A percentile compares a stretch with the other conserved stretches of the same genome.
These are phyloP conservation scores for Tyrophagus putrescentiae DNA, from an alignment of 1,140 invertebrate genomes.

Conservation along the genomic window DNA sequence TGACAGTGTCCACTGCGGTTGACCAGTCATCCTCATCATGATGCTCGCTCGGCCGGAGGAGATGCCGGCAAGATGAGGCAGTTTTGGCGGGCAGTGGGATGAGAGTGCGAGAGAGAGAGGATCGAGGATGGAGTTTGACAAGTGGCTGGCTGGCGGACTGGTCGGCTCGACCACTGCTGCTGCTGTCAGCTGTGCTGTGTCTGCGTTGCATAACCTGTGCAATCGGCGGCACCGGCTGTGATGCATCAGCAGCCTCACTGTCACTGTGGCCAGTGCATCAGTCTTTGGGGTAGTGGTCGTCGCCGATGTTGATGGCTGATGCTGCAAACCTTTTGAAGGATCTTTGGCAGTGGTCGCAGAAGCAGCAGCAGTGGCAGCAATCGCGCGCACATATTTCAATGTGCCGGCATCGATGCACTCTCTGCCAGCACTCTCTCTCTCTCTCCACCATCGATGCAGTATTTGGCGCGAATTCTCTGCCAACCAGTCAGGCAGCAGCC, in stretches of 20 bases:
- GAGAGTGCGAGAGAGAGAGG: neutral
- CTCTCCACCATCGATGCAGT: too few relatives aligned
- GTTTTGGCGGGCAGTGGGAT: neutral
- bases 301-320: too few relatives aligned
- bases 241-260: neutral
- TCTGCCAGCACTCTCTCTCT: too few relatives aligned
- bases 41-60: too few relatives aligned
- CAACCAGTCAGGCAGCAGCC: neutral
- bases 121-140: neutral
- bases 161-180: neutral
- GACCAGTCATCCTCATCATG: too few relatives aligned
- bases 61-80: neutral
- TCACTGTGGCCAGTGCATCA: neutral
- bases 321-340: too few relatives aligned
- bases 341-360: too few relatives aligned
- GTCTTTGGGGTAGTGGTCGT: neutral
- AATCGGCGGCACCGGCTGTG: neutral
- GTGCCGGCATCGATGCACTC: neutral
- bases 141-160: neutral
- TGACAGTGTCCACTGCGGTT: neutral
- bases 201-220: conserved; percentile 11
- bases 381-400: neutral
- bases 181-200: neutral
- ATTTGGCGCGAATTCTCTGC: neutral
- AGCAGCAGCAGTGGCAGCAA: neutral